Evolutionary conservation across 2,888 invertebrate species (phyloP).

Genomic region (Ariolimax columbianus): DNA sequence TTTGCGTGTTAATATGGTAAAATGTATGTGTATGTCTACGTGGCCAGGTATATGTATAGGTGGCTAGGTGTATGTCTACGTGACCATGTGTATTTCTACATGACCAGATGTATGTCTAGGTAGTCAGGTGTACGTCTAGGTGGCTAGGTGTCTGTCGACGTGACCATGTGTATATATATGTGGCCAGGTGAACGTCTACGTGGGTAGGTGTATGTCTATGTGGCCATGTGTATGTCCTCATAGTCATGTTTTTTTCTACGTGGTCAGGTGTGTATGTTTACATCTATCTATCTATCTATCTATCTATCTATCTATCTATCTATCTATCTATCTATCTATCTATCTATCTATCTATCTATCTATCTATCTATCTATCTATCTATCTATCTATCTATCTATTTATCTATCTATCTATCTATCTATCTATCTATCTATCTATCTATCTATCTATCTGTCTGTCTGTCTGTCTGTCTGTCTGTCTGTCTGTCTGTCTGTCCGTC

Average conservation of each 20-base stretch:
- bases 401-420: not conserved
- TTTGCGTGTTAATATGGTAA: too few relatives aligned
- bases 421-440: not conserved
- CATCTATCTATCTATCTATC: constrained; percentile 12
- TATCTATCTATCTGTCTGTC: not conserved
- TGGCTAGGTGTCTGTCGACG: not conserved
- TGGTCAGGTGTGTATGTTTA: too few relatives aligned
- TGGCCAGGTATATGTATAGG: too few relatives aligned
- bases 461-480: not conserved
- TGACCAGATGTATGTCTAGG: too few relatives aligned
- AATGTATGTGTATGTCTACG: too few relatives aligned
- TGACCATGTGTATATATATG: not conserved
- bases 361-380: constrained; percentile 8
- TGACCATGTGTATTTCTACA: too few relatives aligned
- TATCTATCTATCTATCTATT: not conserved
- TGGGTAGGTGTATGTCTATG: too few relatives aligned
- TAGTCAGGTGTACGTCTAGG: too few relatives aligned
- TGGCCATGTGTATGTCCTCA: too few relatives aligned
- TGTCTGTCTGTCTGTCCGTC: not conserved
- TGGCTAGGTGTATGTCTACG: too few relatives aligned
- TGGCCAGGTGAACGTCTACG: too few relatives aligned
- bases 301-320: constrained; percentile 11
- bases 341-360: constrained; percentile 8
- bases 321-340: constrained; percentile 11
- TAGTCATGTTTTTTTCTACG: too few relatives aligned